These are phyloP conservation scores for Hafferia zeledoni DNA, from an alignment of 2,797 vertebrate species.

Conservation along the genomic window DNA sequence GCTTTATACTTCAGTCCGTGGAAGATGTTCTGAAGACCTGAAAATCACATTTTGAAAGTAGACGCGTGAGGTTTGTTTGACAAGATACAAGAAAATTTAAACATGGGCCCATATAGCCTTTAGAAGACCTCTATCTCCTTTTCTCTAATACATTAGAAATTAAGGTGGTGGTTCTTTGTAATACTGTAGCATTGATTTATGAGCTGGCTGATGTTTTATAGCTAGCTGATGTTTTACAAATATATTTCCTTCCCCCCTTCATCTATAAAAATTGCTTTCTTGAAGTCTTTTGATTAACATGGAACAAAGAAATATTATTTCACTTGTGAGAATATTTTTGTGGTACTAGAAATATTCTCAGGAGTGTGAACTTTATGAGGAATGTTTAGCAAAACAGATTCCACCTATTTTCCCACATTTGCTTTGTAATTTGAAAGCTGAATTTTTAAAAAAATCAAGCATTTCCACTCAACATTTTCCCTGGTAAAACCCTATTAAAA, in stretches of 20 bases:
- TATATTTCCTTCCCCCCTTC: rapidly evolving
- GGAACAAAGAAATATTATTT: slow-evolving; percentile 22
- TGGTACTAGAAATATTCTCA: slow-evolving; percentile 27
- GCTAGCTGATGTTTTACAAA: slow-evolving; percentile 8
- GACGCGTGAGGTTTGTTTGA: not conserved
- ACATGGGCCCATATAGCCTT: not conserved
- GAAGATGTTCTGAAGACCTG: not conserved
- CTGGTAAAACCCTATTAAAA: slow-evolving; percentile 46
- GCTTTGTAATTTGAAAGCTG: not conserved
- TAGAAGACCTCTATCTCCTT: not conserved
- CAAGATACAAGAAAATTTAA: not conserved
- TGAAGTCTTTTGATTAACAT: slow-evolving; percentile 39
- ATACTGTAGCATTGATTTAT: not conserved
- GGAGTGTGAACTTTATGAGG: slow-evolving; percentile 15
- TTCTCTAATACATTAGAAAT: not conserved
- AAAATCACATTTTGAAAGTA: not conserved
- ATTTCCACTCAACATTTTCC: not conserved
- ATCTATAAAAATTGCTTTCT: not conserved
- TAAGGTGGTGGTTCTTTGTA: not conserved
- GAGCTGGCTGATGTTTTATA: not conserved
- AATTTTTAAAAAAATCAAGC: not conserved
- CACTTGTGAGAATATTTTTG: slow-evolving; percentile 13
- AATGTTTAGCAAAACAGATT: slow-evolving; percentile 17
- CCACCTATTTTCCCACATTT: slow-evolving; percentile 39
- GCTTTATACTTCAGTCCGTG: not conserved